phyloP scores from a whole-genome alignment of 2,797 vertebrate species.

The Pangasius mekongensis region DNA sequence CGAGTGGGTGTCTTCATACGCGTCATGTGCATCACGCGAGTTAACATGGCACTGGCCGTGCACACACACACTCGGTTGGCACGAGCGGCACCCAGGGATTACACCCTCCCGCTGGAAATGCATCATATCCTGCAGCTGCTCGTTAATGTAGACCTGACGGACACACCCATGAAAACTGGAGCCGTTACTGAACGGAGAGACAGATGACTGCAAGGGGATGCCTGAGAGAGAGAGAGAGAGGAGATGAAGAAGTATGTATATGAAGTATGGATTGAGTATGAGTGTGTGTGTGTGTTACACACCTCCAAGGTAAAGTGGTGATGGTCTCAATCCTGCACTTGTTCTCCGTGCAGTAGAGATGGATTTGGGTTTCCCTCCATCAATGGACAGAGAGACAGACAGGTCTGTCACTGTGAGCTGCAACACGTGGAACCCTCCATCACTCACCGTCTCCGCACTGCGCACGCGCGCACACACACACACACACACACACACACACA shows the following conservation, averaged over 20 bases:
- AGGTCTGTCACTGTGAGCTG: conserved; percentile 91
- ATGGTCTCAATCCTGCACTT: conserved; percentile 87
- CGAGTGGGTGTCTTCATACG: conserved; percentile 69
- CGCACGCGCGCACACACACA: conserved; percentile 34
- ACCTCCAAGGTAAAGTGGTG: conserved; percentile 95
- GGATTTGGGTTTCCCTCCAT: conserved; percentile 92
- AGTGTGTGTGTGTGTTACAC: conserved; percentile 58
- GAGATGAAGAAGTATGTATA: background rate
- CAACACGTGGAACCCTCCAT: conserved; percentile 94
- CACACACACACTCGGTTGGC: conserved; percentile 86
- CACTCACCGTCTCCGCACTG: conserved; percentile 97
- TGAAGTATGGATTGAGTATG: background rate
- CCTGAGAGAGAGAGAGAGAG: conserved; percentile 70
- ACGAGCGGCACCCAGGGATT: conserved; percentile 92
- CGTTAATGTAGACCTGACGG: conserved; percentile 92
- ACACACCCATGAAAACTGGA: conserved; percentile 96
- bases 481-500: no score
- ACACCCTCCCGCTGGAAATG: conserved; percentile 86
- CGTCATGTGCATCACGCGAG: background rate
- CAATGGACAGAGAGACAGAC: conserved; percentile 89
- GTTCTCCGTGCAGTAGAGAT: conserved; percentile 92
- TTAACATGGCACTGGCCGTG: conserved; percentile 86
- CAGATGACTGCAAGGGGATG: conserved; percentile 87
- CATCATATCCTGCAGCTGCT: conserved; percentile 91
- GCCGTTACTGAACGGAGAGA: conserved; percentile 86